Evolutionary conservation across 1,140 invertebrate genomes (phyloP).

Genomic region (Oscheius sp.): DNA sequence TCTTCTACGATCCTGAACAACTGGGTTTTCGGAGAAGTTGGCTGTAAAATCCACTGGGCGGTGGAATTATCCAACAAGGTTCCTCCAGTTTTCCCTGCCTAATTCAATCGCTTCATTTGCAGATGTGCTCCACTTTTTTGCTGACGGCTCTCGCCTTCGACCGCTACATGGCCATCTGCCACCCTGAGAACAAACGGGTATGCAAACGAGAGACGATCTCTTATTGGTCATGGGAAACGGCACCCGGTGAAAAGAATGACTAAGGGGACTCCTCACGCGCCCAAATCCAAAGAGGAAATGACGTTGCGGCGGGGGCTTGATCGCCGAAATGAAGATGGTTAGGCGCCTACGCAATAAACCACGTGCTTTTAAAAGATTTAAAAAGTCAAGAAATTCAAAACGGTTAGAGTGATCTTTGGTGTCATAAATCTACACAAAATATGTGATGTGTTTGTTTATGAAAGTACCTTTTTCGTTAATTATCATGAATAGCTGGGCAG

Average conservation of each 20-base stretch:
- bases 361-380: too few species aligned
- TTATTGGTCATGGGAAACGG: neutral
- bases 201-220: neutral
- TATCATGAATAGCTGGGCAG: too few species aligned
- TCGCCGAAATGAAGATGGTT: too few species aligned
- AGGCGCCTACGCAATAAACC: too few species aligned
- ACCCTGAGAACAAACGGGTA: constrained; percentile 28
- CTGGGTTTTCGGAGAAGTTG: constrained; percentile 31
- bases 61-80: constrained; percentile 35
- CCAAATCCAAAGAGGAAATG: neutral
- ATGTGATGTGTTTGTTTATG: too few species aligned
- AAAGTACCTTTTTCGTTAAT: too few species aligned
- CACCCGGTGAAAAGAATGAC: neutral
- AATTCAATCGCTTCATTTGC: neutral
- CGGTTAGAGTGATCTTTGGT: too few species aligned
- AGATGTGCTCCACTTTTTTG: constrained; percentile 37
- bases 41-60: constrained; percentile 29
- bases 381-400: too few species aligned
- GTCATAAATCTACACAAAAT: too few species aligned
- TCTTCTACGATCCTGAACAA: constrained; percentile 17
- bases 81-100: neutral
- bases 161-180: constrained; percentile 37
- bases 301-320: neutral
- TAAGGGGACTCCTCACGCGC: neutral
- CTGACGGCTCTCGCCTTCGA: constrained; percentile 32